These are phyloP conservation scores for Helicoverpa zea DNA, from an alignment of 1,140 invertebrate species.

Conservation along the genomic window DNA sequence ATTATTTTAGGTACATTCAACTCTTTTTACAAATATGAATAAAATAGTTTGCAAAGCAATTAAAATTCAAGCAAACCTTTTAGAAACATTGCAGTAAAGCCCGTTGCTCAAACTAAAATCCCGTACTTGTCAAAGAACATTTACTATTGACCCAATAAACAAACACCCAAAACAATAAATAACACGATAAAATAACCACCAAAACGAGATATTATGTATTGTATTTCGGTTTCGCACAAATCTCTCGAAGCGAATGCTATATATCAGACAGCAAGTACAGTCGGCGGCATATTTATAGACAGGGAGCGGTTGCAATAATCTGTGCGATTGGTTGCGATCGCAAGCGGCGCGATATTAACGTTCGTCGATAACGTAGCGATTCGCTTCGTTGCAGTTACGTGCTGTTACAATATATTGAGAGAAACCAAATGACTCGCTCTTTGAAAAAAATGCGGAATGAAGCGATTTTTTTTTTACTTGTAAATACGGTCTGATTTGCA, in stretches of 20 bases:
- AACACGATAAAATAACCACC: constrained; percentile 26
- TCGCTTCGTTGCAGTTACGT: constrained; percentile 29
- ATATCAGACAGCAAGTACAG: constrained; percentile 38
- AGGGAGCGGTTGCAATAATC: constrained; percentile 39
- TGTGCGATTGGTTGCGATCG: constrained; percentile 27
- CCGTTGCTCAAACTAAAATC: neutral
- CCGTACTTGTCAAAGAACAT: neutral
- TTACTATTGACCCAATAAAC: neutral
- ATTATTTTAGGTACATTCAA: too few species aligned
- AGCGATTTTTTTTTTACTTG: neutral
- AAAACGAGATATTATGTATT: constrained; percentile 33
- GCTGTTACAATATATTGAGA: constrained; percentile 27
- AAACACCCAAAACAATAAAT: constrained; percentile 12
- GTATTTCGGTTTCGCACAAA: constrained; percentile 36
- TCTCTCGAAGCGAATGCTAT: constrained; percentile 16
- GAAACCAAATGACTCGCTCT: constrained; percentile 18
- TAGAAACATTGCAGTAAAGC: too few species aligned
- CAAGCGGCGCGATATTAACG: constrained; percentile 22
- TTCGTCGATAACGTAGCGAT: neutral
- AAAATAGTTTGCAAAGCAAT: too few species aligned
- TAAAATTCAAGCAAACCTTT: too few species aligned
- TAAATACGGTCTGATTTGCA: neutral
- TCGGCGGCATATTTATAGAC: constrained; percentile 42
- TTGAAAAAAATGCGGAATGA: constrained; percentile 10
- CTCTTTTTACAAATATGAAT: too few species aligned